A percentile compares a stretch with the other conserved stretches of the same genome.
Evolutionary conservation across 1,140 invertebrate genomes (phyloP).

Genomic region (Neomicropteryx cornuta): DNA sequence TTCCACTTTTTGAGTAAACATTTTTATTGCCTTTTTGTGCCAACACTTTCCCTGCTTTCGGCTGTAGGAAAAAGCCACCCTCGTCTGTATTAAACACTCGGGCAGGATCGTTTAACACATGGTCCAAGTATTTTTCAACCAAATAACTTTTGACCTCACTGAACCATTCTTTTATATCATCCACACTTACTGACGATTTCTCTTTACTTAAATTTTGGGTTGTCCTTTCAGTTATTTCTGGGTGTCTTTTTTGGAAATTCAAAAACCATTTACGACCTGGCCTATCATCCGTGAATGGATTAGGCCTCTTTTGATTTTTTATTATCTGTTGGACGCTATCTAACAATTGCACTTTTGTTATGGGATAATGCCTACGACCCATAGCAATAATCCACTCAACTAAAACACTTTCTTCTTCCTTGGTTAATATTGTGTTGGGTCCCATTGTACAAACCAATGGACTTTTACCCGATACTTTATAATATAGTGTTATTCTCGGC

Average conservation of each 20-base stretch:
- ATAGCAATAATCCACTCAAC: conserved; percentile 24
- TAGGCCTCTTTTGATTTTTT: conserved; percentile 15
- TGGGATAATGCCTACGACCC: conserved; percentile 22
- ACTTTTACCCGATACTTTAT: conserved; percentile 14
- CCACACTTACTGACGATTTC: conserved; percentile 20
- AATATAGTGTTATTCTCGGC: conserved; percentile 17
- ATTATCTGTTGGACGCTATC: conserved; percentile 26
- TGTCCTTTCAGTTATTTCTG: conserved; percentile 16
- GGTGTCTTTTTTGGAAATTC: conserved; percentile 24
- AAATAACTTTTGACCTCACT: conserved; percentile 18
- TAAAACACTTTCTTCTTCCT: conserved; percentile 24
- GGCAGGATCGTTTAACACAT: conserved; percentile 18
- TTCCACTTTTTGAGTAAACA: conserved; percentile 15
- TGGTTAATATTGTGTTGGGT: conserved; percentile 15
- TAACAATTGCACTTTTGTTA: conserved; percentile 21
- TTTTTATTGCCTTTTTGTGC: conserved; percentile 18
- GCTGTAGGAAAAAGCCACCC: conserved; percentile 21
- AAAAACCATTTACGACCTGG: conserved; percentile 25
- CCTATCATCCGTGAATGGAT: conserved; percentile 16
- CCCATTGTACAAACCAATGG: conserved; percentile 15
- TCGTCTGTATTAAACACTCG: conserved; percentile 27
- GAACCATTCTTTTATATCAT: conserved; percentile 20
- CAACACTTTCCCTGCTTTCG: conserved; percentile 19
- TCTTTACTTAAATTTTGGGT: conserved; percentile 22
- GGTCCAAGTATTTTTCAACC: conserved; percentile 11